Percentiles rank a stretch among this genome's conserved stretches.
These are phyloP conservation scores for Lepidurus arcticus DNA, from an alignment of 1,140 invertebrate genomes.

Conservation along the genomic window DNA sequence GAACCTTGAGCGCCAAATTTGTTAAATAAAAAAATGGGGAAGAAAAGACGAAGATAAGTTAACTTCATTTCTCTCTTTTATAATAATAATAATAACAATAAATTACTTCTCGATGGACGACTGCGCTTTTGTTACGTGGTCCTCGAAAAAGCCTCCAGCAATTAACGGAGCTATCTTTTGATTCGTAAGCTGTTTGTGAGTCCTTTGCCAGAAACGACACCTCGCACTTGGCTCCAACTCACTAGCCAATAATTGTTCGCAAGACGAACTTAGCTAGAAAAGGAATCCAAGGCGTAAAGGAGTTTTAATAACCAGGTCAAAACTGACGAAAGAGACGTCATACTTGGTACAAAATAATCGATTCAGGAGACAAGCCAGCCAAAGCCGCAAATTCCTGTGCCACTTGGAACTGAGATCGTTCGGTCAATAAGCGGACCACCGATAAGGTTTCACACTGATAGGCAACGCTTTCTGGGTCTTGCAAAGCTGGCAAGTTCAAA, in stretches of 20 bases:
- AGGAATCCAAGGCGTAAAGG: background rate
- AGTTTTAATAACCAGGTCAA: background rate
- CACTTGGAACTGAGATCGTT: background rate
- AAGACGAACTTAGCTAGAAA: background rate
- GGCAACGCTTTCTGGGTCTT: background rate
- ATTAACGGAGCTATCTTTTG: conserved; percentile 23
- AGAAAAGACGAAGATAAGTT: background rate
- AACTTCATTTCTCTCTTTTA: background rate
- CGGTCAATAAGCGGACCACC: background rate
- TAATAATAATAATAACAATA: background rate
- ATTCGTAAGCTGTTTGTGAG: conserved; percentile 14
- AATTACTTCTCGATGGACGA: conserved; percentile 17
- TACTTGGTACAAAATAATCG: conserved; percentile 4
- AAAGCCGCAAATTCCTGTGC: background rate
- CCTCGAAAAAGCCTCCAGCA: conserved; percentile 28
- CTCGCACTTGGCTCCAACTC: background rate
- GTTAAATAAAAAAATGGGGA: background rate
- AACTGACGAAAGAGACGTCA: background rate
- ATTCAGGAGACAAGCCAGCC: conserved; percentile 4
- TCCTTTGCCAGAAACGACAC: conserved; percentile 26
- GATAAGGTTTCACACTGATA: background rate
- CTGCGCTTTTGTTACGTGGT: conserved; percentile 24
- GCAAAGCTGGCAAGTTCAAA: background rate
- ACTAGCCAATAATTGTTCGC: background rate
- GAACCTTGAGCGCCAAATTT: background rate